Evolutionary conservation across 2,113 vertebrate genomes (phyloP), one percentile per base, ranked within the genome.

Genomic region (Macquaria australasica): DNA sequence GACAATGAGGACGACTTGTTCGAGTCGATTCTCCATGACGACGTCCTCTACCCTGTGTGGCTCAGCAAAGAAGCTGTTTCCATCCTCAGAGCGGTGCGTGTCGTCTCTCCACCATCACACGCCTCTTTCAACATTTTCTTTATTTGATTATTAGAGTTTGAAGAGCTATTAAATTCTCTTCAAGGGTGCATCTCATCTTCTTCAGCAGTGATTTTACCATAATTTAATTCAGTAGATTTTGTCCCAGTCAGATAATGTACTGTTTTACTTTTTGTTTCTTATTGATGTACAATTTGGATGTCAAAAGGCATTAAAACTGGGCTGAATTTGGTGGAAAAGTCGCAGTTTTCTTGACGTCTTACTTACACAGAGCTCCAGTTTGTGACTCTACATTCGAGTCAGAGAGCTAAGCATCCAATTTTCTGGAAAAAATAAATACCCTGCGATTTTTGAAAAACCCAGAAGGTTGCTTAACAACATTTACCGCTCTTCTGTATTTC

Each of bases 31-130:
- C 97, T 99, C 80, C 98, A 99, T 0, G 98, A 99, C 0, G 98
- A 99, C n/a, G 98, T 99, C 12, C 96, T 99, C 9, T 99, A 99
- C 91, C 98, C 98, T 0, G 98, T 99, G 66, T 99, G 98, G 98
- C 98, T 99, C 87, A 99, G 98, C 95, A 99, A 99, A 92, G 98
- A 99, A 94, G 98, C 98, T 0, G 98, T 99, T 90, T 98, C 97
- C 89, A 99, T 99, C 94, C 95, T 99, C 66, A 96, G 98, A 97
- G 97, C 98, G 51, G 98, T 99, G 93, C 91, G 97, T 92, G 14
- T 6, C 6, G 1, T 34, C 6, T 39, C 37, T 5, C 45, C 45
- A 6, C 20, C 9, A 5, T 8, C 10, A 58, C 25, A 12, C 56
- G 28, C 53, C 5, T 18, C 23, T 50, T 64, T 28, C 6, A 55